Conservation (phyloP, 2,888 invertebrate genomes). For the Zaprionus obscuricornis region DNA sequence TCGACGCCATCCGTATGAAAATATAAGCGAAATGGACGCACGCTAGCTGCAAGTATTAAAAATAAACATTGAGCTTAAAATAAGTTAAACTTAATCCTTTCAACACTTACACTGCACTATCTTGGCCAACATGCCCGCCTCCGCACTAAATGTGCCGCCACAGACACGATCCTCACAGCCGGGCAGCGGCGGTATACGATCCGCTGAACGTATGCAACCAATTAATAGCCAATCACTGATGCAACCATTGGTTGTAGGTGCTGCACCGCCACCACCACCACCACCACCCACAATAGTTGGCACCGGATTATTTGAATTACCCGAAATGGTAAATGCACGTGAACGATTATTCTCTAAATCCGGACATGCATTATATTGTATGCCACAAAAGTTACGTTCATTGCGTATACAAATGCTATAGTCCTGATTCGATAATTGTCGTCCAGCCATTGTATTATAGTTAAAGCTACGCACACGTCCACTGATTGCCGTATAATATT, state of each 20-base stretch:
- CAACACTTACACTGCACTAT: conserved; percentile 88
- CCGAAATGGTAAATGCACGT: conserved; percentile 90
- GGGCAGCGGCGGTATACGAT: conserved; percentile 84
- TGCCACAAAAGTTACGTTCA: conserved; percentile 93
- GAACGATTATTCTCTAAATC: conserved; percentile 89
- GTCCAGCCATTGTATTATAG: conserved; percentile 89
- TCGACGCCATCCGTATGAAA: conserved; percentile 92
- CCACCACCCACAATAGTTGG: conserved; percentile 89
- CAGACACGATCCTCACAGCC: conserved; percentile 92
- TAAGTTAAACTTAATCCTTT: too few species aligned
- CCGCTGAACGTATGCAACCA: conserved; percentile 87
- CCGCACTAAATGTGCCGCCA: conserved; percentile 91
- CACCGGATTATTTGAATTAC: conserved; percentile 89
- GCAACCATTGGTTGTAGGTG: conserved; percentile 87
- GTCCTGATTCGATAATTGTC: conserved; percentile 94
- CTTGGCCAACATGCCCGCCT: conserved; percentile 87
- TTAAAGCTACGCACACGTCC: conserved; percentile 93
- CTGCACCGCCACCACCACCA: conserved; percentile 83
- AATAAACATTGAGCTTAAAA: too few species aligned
- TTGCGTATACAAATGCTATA: conserved; percentile 93
- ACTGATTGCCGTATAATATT: conserved; percentile 87
- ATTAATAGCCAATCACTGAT: conserved; percentile 91
- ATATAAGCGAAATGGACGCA: conserved; percentile 90
- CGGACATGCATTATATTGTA: conserved; percentile 91
- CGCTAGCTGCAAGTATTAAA: conserved; percentile 86